Percentiles rank a stretch among this genome's conserved stretches.
Conservation (phyloP, 2,797 vertebrate species). For the Gymnodraco acuticeps region DNA sequence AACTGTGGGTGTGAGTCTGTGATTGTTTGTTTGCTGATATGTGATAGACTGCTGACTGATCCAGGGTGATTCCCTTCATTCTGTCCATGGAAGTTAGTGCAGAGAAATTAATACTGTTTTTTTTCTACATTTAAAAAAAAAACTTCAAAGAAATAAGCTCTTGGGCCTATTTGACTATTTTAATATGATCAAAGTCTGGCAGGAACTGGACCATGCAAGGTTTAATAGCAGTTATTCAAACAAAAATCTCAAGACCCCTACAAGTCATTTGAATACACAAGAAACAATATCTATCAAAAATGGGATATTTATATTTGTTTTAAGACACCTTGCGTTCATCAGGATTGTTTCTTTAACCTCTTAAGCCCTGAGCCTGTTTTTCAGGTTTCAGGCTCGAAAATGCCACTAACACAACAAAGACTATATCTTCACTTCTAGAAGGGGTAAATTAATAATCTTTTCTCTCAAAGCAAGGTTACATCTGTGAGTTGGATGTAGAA, state of each 20-base stretch:
- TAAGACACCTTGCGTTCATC: neutral
- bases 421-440: too few relatives aligned
- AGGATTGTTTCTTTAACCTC: neutral
- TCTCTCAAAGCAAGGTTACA: too few relatives aligned
- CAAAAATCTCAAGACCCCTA: neutral
- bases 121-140: neutral
- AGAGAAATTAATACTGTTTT: slow-evolving; percentile 15
- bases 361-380: too few relatives aligned
- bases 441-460: too few relatives aligned
- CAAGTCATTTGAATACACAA: neutral
- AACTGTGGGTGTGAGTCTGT: slow-evolving; percentile 41
- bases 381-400: too few relatives aligned
- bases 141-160: slow-evolving; percentile 15
- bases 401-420: too few relatives aligned
- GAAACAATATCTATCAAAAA: neutral
- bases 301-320: neutral
- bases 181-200: neutral
- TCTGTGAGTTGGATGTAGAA: too few relatives aligned
- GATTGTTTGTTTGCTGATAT: slow-evolving; percentile 27
- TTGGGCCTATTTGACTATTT: neutral
- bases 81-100: neutral
- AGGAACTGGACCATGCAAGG: neutral
- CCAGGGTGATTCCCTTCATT: slow-evolving; percentile 29
- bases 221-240: neutral
- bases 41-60: slow-evolving; percentile 22